Percentiles rank a stretch among this genome's conserved stretches.
Evolutionary conservation across 1,140 invertebrate genomes (phyloP).

Genomic region (Lepidurus packardi): DNA sequence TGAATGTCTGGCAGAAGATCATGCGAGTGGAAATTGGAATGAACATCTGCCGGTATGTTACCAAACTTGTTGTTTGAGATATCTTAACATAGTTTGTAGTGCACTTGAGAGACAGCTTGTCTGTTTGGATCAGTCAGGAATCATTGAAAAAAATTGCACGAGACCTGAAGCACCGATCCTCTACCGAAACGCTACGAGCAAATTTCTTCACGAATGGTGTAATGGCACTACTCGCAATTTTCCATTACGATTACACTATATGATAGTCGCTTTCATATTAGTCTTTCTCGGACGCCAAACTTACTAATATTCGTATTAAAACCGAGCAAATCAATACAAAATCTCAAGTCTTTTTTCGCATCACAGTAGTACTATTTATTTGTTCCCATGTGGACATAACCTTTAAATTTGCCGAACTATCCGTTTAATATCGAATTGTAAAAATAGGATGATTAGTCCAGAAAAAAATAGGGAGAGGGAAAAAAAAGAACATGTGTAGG

Average conservation of each 20-base stretch:
- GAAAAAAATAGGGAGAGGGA: not conserved
- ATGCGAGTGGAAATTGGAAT: constrained; percentile 32
- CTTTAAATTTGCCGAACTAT: not conserved
- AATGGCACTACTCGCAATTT: not conserved
- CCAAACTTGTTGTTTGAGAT: no score
- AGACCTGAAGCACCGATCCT: not conserved
- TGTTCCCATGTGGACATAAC: not conserved
- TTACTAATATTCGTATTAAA: no score
- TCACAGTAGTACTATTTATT: constrained; percentile 13
- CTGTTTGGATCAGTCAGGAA: not conserved
- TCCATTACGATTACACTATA: not conserved
- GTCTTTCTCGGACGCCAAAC: not conserved
- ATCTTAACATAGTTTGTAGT: not conserved
- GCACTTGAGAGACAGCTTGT: not conserved
- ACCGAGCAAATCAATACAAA: no score
- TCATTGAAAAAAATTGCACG: not conserved
- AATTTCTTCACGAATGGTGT: constrained; percentile 25
- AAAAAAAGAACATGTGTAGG: not conserved
- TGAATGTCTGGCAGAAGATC: constrained; percentile 34
- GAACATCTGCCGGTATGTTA: constrained; percentile 33
- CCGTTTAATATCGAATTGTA: not conserved
- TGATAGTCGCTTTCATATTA: not conserved
- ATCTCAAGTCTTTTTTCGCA: not conserved
- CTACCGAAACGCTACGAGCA: not conserved
- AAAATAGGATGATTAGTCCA: not conserved